Conservation (phyloP, 2,888 invertebrate genomes). For the Celastrina argiolus region DNA sequence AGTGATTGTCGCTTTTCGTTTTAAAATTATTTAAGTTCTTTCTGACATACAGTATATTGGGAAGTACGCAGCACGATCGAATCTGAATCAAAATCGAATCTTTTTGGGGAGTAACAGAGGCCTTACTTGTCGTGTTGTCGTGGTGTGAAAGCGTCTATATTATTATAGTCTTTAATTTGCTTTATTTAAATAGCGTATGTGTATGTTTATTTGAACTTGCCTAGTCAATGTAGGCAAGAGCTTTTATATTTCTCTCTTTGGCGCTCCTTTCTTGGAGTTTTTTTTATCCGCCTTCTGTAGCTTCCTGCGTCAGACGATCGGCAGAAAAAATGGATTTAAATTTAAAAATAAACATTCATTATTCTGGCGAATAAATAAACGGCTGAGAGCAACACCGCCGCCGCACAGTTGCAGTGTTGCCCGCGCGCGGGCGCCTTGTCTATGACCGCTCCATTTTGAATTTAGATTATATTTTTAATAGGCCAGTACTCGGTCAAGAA, state of each 20-base stretch:
- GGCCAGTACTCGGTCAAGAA: background rate
- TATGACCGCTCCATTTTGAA: constrained; percentile 5
- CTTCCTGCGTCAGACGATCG: background rate
- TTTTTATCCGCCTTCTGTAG: background rate
- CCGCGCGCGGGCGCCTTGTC: constrained; percentile 8
- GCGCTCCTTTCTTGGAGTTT: no score
- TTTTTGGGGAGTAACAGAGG: no score
- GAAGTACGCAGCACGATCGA: no score
- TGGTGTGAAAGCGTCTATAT: no score
- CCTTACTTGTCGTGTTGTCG: no score
- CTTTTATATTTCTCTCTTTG: background rate
- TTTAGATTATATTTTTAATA: constrained; percentile 7
- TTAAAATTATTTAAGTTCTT: no score
- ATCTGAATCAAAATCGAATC: no score
- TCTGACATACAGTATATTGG: no score
- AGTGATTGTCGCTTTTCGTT: no score
- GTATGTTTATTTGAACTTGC: background rate
- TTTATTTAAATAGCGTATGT: no score
- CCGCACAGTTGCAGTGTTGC: constrained; percentile 12
- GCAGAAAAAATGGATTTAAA: constrained; percentile 7
- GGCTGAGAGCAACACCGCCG: background rate
- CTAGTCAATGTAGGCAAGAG: background rate
- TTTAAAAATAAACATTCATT: constrained; percentile 5
- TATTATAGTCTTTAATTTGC: no score
- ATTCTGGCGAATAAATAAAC: constrained; percentile 12